Evolutionary conservation across 2,888 invertebrate species (phyloP).

Genomic region (Cyrtodaria siliqua): DNA sequence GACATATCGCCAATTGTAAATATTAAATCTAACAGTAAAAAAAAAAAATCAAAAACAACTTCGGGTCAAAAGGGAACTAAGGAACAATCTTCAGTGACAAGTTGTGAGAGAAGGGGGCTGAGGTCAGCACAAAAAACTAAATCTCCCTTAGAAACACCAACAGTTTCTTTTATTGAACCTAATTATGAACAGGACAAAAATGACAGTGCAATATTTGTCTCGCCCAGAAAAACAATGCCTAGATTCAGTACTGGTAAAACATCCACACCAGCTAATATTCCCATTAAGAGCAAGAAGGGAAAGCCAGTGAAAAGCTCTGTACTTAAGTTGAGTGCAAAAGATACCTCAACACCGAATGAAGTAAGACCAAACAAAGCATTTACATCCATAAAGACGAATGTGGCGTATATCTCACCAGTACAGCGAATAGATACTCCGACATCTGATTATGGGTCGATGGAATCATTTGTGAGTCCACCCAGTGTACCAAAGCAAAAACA

Average conservation of each 20-base stretch:
- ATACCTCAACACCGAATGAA: slow-evolving; percentile 50
- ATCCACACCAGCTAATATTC: slow-evolving; percentile 27
- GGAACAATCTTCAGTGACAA: too few species aligned
- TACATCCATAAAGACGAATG: slow-evolving; percentile 29
- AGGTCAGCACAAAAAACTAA: slow-evolving; percentile 9
- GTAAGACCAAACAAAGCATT: slow-evolving; percentile 23
- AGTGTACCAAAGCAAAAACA: slow-evolving; percentile 1
- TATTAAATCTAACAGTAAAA: too few species aligned
- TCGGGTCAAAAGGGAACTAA: too few species aligned
- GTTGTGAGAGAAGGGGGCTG: background rate
- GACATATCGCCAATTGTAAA: too few species aligned
- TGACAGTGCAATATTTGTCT: slow-evolving; percentile 51
- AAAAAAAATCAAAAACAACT: too few species aligned
- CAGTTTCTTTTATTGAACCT: slow-evolving; percentile 34
- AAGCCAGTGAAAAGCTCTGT: slow-evolving; percentile 5
- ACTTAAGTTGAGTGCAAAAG: slow-evolving; percentile 17
- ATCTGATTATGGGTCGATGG: slow-evolving; percentile 58
- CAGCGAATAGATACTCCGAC: slow-evolving; percentile 46
- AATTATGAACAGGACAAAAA: background rate
- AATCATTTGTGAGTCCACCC: slow-evolving; percentile 26
- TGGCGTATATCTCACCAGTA: slow-evolving; percentile 43
- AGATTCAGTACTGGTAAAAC: slow-evolving; percentile 30
- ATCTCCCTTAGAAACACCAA: slow-evolving; percentile 9
- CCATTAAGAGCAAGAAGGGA: slow-evolving; percentile 18
- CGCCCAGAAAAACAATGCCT: slow-evolving; percentile 38